phyloP scores from a whole-genome alignment of 1,140 invertebrate genomes.

The Drosophila ogumai region DNA sequence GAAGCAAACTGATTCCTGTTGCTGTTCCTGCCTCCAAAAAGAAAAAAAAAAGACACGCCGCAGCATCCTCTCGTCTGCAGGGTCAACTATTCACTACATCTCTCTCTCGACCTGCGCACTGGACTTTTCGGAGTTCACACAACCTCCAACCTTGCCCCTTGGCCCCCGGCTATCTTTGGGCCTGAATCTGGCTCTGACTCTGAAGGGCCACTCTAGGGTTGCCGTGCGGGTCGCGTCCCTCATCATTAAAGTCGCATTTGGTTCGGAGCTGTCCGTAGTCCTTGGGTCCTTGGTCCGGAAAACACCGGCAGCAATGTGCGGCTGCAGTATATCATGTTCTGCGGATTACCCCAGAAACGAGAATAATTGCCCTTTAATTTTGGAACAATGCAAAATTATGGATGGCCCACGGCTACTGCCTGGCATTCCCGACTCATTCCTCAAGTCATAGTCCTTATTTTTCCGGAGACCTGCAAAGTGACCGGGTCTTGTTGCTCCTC shows the following conservation, averaged over 20 bases:
- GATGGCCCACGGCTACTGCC: conserved; percentile 50
- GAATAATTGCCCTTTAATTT: conserved; percentile 76
- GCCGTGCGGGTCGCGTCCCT: conserved; percentile 66
- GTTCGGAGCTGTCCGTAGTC: conserved; percentile 15
- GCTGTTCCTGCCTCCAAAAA: conserved; percentile 40
- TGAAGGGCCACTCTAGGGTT: conserved; percentile 45
- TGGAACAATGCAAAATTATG: conserved; percentile 73
- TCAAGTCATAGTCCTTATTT: conserved; percentile 5
- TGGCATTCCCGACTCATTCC: conserved; percentile 33
- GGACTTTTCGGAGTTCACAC: conserved; percentile 30
- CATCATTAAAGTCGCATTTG: conserved; percentile 73
- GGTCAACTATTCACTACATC: conserved; percentile 1
- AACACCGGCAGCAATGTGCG: conserved; percentile 38
- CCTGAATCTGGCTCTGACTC: conserved; percentile 14
- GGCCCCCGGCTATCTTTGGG: conserved; percentile 20
- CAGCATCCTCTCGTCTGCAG: conserved; percentile 44
- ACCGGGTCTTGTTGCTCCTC: conserved; percentile 13
- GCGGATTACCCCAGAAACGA: conserved; percentile 69
- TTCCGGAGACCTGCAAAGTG: conserved; percentile 19
- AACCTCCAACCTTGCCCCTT: conserved; percentile 14
- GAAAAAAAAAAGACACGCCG: conserved; percentile 4
- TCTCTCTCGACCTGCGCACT: conserved; percentile 58
- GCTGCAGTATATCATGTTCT: conserved; percentile 68
- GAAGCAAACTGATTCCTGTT: conserved; percentile 74
- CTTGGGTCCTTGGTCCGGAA: conserved; percentile 6